phyloP scores from a whole-genome alignment of 2,797 vertebrate species.

The Selene dorsalis region DNA sequence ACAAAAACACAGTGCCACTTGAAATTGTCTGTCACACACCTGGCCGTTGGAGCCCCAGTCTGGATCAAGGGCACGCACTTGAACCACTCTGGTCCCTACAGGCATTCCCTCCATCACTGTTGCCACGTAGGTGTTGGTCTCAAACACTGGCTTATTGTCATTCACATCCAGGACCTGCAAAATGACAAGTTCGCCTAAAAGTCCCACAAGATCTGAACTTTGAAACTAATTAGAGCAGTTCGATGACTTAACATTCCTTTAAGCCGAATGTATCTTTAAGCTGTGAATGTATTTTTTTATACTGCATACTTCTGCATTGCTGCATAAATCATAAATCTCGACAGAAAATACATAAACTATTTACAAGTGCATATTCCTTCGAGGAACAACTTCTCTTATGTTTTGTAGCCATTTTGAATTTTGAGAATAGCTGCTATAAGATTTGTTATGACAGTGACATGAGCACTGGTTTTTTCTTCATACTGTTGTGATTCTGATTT shows the following conservation, averaged over 20 bases:
- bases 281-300: too few species aligned
- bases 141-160: constrained; percentile 93
- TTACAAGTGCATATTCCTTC: background rate
- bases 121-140: constrained; percentile 92
- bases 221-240: background rate
- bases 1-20: background rate
- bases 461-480: background rate
- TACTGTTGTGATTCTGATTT: background rate
- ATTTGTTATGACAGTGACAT: background rate
- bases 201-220: background rate
- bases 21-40: constrained; percentile 82
- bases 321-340: background rate
- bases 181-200: constrained; percentile 32
- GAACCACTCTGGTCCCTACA: constrained; percentile 90
- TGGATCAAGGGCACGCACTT: constrained; percentile 91
- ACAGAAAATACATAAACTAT: background rate
- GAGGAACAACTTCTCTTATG: background rate
- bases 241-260: background rate
- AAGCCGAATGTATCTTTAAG: too few species aligned
- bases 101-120: constrained; percentile 95
- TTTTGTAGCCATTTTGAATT: background rate
- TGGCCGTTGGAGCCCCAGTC: constrained; percentile 96
- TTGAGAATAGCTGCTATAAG: too few species aligned
- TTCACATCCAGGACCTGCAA: constrained; percentile 89
- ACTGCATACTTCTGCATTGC: background rate